Evolutionary conservation across 1,140 invertebrate species (phyloP).

Genomic region (Cataglyphis hispanica): DNA sequence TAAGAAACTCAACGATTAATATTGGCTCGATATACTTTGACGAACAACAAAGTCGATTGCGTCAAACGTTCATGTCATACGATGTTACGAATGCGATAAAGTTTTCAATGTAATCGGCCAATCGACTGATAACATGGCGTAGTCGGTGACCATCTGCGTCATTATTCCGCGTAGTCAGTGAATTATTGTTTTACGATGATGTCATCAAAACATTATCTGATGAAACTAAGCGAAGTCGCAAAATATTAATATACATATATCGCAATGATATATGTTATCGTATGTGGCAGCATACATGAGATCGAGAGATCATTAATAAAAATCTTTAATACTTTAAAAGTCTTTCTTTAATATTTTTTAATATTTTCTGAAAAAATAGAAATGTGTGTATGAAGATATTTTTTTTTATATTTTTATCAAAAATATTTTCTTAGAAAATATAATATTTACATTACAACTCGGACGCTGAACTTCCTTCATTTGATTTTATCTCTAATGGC

Average conservation of each 20-base stretch:
- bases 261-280: neutral
- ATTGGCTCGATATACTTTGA: neutral
- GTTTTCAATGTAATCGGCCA: slow-evolving; percentile 8
- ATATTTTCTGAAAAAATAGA: neutral
- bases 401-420: neutral
- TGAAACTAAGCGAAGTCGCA: slow-evolving; percentile 28
- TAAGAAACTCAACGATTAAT: neutral
- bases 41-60: neutral
- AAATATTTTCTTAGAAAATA: neutral
- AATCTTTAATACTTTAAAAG: neutral
- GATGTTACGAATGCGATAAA: slow-evolving; percentile 31
- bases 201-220: slow-evolving; percentile 56
- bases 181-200: slow-evolving; percentile 63
- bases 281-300: neutral
- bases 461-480: neutral
- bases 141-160: neutral
- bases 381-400: too few species aligned
- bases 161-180: slow-evolving; percentile 61
- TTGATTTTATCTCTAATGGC: neutral
- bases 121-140: neutral
- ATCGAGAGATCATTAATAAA: neutral
- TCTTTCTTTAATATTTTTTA: neutral
- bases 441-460: neutral
- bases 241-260: neutral
- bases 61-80: neutral